phyloP scores from a whole-genome alignment of 2,797 vertebrate genomes.

The Harpagifer antarcticus region DNA sequence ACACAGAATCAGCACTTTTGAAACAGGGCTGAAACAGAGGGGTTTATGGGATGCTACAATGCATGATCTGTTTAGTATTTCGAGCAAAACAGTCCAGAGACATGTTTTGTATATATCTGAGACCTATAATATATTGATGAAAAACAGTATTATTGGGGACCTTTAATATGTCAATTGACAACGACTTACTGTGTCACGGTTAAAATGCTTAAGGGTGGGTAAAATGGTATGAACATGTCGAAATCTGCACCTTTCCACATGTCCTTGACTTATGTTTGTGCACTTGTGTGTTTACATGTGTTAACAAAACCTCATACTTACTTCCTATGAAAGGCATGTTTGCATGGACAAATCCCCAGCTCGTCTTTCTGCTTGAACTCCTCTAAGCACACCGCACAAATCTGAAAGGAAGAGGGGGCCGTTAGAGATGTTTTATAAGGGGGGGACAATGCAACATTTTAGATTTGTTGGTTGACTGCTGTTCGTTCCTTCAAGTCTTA shows the following conservation, averaged over 20 bases:
- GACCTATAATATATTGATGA: no score
- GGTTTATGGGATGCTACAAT: no score
- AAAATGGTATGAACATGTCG: neutral
- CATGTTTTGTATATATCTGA: no score
- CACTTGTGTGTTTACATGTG: neutral
- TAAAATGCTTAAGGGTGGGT: neutral
- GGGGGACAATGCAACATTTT: neutral
- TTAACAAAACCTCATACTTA: constrained; percentile 81
- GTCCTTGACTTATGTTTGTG: constrained; percentile 16
- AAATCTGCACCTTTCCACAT: constrained; percentile 22
- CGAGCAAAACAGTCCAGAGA: no score
- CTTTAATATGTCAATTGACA: neutral
- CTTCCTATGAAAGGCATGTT: constrained; percentile 99
- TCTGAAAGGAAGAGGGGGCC: constrained; percentile 81
- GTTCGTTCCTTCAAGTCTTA: constrained; percentile 7
- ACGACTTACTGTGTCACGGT: neutral
- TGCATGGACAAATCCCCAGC: constrained; percentile 98
- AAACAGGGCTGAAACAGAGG: no score
- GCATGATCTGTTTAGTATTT: no score
- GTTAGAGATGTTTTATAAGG: constrained; percentile 14
- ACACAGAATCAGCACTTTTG: no score
- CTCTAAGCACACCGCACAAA: constrained; percentile 98
- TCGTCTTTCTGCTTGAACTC: constrained; percentile 99
- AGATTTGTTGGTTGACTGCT: constrained; percentile 3
- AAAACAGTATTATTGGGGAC: no score